Evolutionary conservation across 2,113 vertebrate species (phyloP), one percentile per base, ranked within the genome.

Genomic region (Phaethon lepturus): DNA sequence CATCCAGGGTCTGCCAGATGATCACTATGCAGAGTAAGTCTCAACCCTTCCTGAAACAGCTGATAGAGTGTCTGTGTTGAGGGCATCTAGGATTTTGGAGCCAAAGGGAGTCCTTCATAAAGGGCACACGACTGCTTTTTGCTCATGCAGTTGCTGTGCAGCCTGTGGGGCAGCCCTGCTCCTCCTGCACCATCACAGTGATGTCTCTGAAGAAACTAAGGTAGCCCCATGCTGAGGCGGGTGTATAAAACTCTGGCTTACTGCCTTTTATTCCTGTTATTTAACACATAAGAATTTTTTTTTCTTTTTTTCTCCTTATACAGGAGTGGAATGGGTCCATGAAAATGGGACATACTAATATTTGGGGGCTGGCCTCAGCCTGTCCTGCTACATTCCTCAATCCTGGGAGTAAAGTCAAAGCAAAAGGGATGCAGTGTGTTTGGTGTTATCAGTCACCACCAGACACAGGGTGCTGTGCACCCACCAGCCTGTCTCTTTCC

Each of bases 21-120:
- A 52, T 58, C 28, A 16, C 23, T 9, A 23, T 0, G 0, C 17
- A 44, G 14, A 45, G 25, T 10, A 73, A 74, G 17, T 45, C 20
- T 71, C 78, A 73, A 22, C 28, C 13, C 55, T 80, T 53, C 29
- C 59, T 56, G 68, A 66, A 23, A 60, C 35, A 64, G 8, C 68
- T 64, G 25, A 12, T 3, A 18, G 44, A 26, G 17, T 28, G 23
- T 26, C 24, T 47, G 5, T 60, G 10, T 28, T 47, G 35, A 29
- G 11, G 19, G 8, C 33, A 56, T 12, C 0, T 1, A 85, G 33
- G 50, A 60, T 58, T 52, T 25, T 13, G 42, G 60, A 85, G 50
- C 42, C 17, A 77, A 74, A 66, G 28, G 11, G 85, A 66, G 31
- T 23, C 60, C 53, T 19, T 50, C 31, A 47, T 31, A 67, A 94